Base-by-base conservation (phyloP, 2,797 vertebrate genomes). In the Oreochromis grahami region DNA sequence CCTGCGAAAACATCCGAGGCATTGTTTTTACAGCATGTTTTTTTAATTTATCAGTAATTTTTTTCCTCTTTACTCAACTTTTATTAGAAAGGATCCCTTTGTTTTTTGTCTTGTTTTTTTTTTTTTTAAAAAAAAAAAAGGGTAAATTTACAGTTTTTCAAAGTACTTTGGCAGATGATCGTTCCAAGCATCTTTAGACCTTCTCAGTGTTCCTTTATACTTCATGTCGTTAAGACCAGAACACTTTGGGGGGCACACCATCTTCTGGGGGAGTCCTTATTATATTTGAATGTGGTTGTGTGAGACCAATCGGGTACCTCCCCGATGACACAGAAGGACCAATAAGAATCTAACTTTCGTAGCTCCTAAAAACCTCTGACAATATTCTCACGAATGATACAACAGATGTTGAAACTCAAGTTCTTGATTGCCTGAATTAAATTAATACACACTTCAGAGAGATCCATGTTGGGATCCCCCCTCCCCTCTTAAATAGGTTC, bases 391-490 rank as follows among this genome's bases (percentile, higher is more conserved):
- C 1, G 1, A 29, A 15, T 24, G 32, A 43, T 32, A 32, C 8
- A 56, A 38, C 36, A 2, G 1, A 29, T 58, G 5, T 26, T 0
- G 0, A n/a, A 63, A 63, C 58, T 63, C 32, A 36, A 36, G 32
- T 63, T 12, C 19, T 13, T 21, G 36, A 41, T 41, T 68, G n/a
- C 12, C 0, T 43, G 13, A 68, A 43, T 68, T 65, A 65, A 38
- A 65, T 38, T 8, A 68, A 41, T 14, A 6, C 12, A 15, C 19
- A 24, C 13, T 9, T 68, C 63, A 41, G 36, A n/a, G 19, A 63
- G 32, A 36, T 36, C 4, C 1, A 36, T 63, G 12, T 60, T 0
- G 6, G 32, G 32, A 36, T n/a, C 32, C 32, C 3, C 17, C 60
- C 34, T 21, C n/a, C 60, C 34, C 36, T 36, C 4, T 38, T 21